These are phyloP conservation scores for Mythimna vitellina DNA, from an alignment of 2,888 invertebrate species.

Conservation along the genomic window DNA sequence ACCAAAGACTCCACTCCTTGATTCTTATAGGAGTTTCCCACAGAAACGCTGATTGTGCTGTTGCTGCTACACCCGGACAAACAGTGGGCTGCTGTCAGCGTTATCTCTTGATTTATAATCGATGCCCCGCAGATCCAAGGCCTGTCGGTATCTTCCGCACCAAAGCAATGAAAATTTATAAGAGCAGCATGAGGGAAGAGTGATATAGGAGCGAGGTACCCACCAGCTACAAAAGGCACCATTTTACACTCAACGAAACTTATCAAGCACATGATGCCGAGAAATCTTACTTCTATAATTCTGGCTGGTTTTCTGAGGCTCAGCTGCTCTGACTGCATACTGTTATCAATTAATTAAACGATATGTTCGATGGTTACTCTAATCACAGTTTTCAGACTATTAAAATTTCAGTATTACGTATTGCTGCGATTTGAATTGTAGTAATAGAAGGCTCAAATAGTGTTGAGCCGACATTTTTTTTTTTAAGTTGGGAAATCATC, in stretches of 20 bases:
- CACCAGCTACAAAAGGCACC: conserved; percentile 44
- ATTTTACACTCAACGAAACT: conserved; percentile 10
- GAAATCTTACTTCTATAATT: conserved; percentile 16
- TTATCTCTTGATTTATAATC: conserved; percentile 56
- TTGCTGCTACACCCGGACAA: conserved; percentile 26
- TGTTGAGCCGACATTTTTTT: no score
- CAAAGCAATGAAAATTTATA: conserved; percentile 35
- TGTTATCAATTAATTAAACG: conserved; percentile 41
- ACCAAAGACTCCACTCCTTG: neutral
- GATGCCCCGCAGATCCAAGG: conserved; percentile 60
- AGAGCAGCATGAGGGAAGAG: conserved; percentile 52
- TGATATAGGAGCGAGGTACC: conserved; percentile 14
- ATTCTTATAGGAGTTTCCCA: conserved; percentile 42
- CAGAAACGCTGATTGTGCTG: conserved; percentile 19
- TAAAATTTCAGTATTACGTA: conserved; percentile 5
- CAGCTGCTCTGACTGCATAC: neutral
- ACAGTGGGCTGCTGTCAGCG: conserved; percentile 58
- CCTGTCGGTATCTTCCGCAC: neutral
- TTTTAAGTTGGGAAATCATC: no score
- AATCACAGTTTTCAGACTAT: conserved; percentile 26
- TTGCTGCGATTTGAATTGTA: neutral
- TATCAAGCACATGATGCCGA: conserved; percentile 7
- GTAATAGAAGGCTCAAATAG: neutral
- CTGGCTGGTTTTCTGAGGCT: neutral
- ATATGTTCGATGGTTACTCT: conserved; percentile 15